Evolutionary conservation across 2,888 invertebrate species (phyloP).

Genomic region (Bugulina stolonifera): DNA sequence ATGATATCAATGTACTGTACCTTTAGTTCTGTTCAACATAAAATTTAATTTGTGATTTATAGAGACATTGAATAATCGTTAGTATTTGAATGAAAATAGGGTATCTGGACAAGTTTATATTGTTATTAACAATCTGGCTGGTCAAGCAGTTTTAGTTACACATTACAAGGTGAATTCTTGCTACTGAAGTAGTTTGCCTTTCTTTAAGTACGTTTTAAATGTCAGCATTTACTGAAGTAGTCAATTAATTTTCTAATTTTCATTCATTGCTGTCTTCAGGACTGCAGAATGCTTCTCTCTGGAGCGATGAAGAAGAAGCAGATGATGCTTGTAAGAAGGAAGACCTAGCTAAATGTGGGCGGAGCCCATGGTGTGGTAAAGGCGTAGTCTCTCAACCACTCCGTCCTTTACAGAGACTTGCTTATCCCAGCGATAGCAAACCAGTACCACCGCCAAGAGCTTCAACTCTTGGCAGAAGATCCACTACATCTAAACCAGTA

Average conservation of each 20-base stretch:
- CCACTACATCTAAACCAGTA: not conserved
- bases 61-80: too few species aligned
- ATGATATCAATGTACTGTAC: too few species aligned
- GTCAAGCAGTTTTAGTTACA: too few species aligned
- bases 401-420: not conserved
- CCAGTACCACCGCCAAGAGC: not conserved
- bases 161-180: too few species aligned
- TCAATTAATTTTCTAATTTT: not conserved
- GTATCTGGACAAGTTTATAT: too few species aligned
- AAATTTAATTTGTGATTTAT: too few species aligned
- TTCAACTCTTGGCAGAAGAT: not conserved
- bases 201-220: not conserved
- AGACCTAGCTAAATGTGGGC: not conserved
- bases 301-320: conserved; percentile 1
- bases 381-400: not conserved
- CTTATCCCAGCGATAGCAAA: not conserved
- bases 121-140: too few species aligned
- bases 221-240: too few species aligned
- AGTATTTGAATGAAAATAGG: too few species aligned
- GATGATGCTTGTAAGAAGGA: not conserved
- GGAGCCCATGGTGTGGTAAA: conserved; percentile 12
- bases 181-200: too few species aligned
- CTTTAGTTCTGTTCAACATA: too few species aligned
- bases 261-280: not conserved
- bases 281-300: not conserved